phyloP scores from a whole-genome alignment of 2,113 vertebrate species.

The Myrmophylax atrothorax region DNA sequence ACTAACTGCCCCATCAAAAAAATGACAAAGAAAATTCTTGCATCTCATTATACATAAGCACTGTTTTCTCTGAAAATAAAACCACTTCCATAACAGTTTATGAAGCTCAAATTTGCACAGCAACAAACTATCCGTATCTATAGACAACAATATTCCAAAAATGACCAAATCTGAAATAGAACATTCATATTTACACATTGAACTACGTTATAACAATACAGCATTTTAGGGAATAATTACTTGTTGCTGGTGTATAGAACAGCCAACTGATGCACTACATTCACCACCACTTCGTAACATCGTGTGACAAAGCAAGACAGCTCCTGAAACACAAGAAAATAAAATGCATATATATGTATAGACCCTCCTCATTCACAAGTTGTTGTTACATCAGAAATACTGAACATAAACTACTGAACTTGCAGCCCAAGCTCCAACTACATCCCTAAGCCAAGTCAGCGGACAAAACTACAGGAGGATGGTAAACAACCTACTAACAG shows the following conservation, averaged over 20 bases:
- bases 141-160: not conserved
- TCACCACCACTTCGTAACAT: slow-evolving; percentile 95
- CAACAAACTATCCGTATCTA: not conserved
- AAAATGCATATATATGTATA: not conserved
- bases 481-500: not conserved
- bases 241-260: slow-evolving; percentile 95
- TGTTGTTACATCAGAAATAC: not conserved
- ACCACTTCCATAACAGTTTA: not conserved
- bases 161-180: not conserved
- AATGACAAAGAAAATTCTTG: not conserved
- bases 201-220: not conserved
- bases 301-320: slow-evolving; percentile 95
- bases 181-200: not conserved
- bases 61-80: not conserved
- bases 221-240: slow-evolving; percentile 76
- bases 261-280: slow-evolving; percentile 93
- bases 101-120: not conserved
- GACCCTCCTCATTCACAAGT: not conserved
- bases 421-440: not conserved
- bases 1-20: not conserved
- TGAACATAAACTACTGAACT: not conserved
- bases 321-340: slow-evolving; percentile 82
- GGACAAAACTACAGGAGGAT: not conserved
- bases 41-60: not conserved
- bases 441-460: not conserved